Base-by-base conservation (phyloP, 2,797 vertebrate genomes). In the Platyrinchus mystaceus region DNA sequence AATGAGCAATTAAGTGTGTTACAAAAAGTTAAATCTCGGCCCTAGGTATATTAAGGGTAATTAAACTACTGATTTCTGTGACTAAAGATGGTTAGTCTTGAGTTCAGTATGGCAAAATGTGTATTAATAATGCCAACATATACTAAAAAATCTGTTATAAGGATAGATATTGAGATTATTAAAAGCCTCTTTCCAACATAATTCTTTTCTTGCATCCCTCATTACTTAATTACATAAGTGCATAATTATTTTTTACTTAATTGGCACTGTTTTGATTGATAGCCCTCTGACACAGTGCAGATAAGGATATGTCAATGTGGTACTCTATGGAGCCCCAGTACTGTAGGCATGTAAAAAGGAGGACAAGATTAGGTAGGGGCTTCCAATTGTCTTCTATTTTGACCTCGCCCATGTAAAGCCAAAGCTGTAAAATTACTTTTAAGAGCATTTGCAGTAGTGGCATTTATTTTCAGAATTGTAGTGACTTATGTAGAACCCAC, bases 311-410 rank as follows among this genome's bases (percentile, higher is more conserved):
- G 39, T 3, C 2, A 1, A 2, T 41, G 3, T 21, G 19, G 11
- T 50, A 32, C 10, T 12, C 7, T 36, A 24, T 0, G 0, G 60
- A 59, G 5, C 2, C 4, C 0, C 15, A 49, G 12, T 44, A 11
- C 7, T 64, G 10, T 9, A 66, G 11, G 13, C 36, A 8, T 4
- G 9, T 21, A n/a, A 37, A 75, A 87, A 70, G 13, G 8, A 80
- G 5, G 12, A 14, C 13, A 75, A 67, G 24, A 26, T 46, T 36
- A 89, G 11, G 16, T 39, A 63, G 14, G 3, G 0, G 19, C 8
- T n/a, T 39, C 32, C 20, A 36, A 21, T 9, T 37, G 70, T 55
- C 7, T 7, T 49, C 46, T 62, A 0, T 15, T 85, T 68, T 71
- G 10, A 68, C 15, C 14, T 14, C 5, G 20, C 34, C 14, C 8